Base-by-base conservation (phyloP, 2,113 vertebrate genomes). In the Crocuta crocuta region DNA sequence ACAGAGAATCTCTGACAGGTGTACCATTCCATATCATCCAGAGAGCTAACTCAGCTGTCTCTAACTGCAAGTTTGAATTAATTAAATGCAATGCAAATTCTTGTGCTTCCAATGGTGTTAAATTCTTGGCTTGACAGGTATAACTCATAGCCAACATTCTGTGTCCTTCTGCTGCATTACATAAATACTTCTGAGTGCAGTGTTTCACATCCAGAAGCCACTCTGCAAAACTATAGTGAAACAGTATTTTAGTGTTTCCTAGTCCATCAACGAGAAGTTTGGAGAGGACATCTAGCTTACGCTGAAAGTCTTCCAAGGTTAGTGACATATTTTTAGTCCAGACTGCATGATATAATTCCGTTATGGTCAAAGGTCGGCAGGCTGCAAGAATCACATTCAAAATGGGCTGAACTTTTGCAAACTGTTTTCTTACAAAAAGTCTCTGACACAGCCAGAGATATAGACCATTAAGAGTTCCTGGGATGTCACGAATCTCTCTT, bases 1-100 rank as follows among this genome's bases (percentile, higher is more conserved):
- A 99, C 94, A 99, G 98, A 12, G 99, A 99, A 98, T 99, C 99
- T 98, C 99, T 99, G 80, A 99, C 99, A 28, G 99, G 99, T 0
- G 99, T 99, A 81, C 99, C 99, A 21, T 99, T 99, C 99, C 99
- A 99, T 81, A 99, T 99, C 99, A 99, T 99, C 99, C 99, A 99
- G 70, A 99, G 99, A 73, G 99, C 99, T 87, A 99, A 98, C 96
- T 99, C 99, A 43, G 99, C 99, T 17, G 99, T 99, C 97, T 99
- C 99, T 53, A 99, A 97, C 94, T 99, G 99, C 16, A 99, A 98
- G 97, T 99, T 99, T 43, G 99, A 99, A 97, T 99, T 99, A 95
- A 99, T 99, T 21, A 99, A 99, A 98, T 99, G 99, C 97, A 99
- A 98, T 0, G 99, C 99, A 98, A 99, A 99, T 98, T 99, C 99